Percentiles rank a stretch among this genome's conserved stretches.
Conservation (phyloP, 2,888 invertebrate species). For the Vanessa cardui region DNA sequence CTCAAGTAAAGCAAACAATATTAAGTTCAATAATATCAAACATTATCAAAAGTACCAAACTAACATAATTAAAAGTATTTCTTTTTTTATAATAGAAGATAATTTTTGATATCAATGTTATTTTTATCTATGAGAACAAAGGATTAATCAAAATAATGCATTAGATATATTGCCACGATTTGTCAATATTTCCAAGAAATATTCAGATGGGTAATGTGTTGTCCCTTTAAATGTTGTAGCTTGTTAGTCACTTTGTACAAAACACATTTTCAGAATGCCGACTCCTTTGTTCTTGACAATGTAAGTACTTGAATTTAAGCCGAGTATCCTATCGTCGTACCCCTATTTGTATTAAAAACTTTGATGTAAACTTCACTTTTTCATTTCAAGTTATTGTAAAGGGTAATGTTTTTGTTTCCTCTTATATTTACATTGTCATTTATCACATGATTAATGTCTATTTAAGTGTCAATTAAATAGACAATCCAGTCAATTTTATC, state of each 20-base stretch:
- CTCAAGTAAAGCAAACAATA: too few relatives aligned
- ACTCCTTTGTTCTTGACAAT: conserved; percentile 71
- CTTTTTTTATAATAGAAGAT: too few relatives aligned
- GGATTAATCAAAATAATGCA: not conserved
- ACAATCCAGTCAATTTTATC: too few relatives aligned
- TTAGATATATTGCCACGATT: conserved; percentile 12
- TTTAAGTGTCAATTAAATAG: too few relatives aligned
- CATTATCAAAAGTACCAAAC: too few relatives aligned
- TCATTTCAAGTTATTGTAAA: not conserved
- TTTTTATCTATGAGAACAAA: too few relatives aligned
- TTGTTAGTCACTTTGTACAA: conserved; percentile 68
- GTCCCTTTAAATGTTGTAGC: conserved; percentile 42
- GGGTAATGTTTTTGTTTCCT: too few relatives aligned
- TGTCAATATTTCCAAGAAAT: conserved; percentile 28
- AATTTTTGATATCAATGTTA: too few relatives aligned
- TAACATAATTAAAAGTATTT: too few relatives aligned
- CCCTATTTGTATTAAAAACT: conserved; percentile 72
- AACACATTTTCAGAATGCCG: conserved; percentile 65
- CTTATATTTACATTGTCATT: not conserved
- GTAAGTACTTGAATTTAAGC: conserved; percentile 68
- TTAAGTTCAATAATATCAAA: too few relatives aligned
- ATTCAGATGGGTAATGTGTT: conserved; percentile 34
- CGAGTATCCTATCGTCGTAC: conserved; percentile 66
- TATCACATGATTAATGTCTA: not conserved
- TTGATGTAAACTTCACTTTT: conserved; percentile 58